Conservation (phyloP, 2,797 vertebrate species). For the Onychomys leucogaster region DNA sequence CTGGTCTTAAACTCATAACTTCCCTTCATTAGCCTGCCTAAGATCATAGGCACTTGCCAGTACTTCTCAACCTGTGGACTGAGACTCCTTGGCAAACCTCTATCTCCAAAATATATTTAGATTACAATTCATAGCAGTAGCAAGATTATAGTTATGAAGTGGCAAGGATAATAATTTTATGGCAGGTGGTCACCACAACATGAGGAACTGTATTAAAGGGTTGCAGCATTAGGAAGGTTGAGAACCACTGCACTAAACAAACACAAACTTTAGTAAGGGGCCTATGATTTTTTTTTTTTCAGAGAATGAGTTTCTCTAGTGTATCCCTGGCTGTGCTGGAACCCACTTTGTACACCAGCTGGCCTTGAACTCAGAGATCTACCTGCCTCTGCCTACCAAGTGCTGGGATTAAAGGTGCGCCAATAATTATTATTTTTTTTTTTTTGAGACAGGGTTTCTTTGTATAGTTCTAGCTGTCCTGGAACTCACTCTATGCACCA, state of each 20-base stretch:
- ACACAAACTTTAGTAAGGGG: background rate
- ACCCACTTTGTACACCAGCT: too few relatives aligned
- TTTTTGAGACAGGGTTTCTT: background rate
- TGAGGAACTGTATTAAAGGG: background rate
- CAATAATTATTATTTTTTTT: background rate
- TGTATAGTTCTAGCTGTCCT: background rate
- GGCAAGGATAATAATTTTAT: background rate
- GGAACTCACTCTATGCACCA: background rate
- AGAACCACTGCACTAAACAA: background rate
- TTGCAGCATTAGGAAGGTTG: background rate
- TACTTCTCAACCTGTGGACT: background rate
- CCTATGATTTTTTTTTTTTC: background rate
- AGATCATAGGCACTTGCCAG: background rate
- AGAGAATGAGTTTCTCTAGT: too few relatives aligned
- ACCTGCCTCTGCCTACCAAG: too few relatives aligned
- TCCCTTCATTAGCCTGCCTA: background rate
- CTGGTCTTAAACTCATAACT: background rate
- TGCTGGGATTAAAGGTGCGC: too few relatives aligned
- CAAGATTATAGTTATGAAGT: background rate
- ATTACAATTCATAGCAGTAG: background rate
- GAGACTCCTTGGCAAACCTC: background rate
- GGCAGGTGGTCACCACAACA: background rate
- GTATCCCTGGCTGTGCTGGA: too few relatives aligned
- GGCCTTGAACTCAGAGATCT: too few relatives aligned
- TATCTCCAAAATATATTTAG: background rate